phyloP scores from a whole-genome alignment of 2,888 invertebrate genomes.

The Cheiracanthium punctorium region DNA sequence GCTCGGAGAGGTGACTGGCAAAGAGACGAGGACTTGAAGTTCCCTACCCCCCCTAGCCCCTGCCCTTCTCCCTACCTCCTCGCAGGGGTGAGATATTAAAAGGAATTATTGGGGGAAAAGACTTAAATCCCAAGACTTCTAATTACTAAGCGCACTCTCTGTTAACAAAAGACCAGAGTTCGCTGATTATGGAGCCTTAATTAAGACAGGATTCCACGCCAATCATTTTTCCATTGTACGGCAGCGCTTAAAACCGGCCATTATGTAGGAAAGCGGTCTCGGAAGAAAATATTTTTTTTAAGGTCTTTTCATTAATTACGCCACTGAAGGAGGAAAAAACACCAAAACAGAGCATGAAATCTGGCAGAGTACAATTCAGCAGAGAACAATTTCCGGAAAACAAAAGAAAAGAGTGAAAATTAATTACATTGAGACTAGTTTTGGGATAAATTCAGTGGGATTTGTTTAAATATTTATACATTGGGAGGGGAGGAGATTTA shows the following conservation, averaged over 20 bases:
- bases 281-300: not conserved
- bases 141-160: conserved; percentile 7
- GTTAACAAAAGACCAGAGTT: conserved; percentile 15
- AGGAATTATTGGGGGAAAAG: not conserved
- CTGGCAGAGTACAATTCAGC: not conserved
- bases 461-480: too few species aligned
- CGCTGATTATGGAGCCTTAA: conserved; percentile 10
- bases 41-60: not conserved
- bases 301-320: not conserved
- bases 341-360: not conserved
- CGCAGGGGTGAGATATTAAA: not conserved
- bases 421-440: too few species aligned
- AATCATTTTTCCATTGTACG: not conserved
- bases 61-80: not conserved
- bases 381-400: too few species aligned
- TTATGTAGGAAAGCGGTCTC: not conserved
- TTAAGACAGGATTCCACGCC: conserved; percentile 15
- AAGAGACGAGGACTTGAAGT: too few species aligned
- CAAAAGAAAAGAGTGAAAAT: too few species aligned
- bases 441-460: too few species aligned
- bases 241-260: conserved; percentile 2
- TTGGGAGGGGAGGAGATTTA: too few species aligned
- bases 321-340: not conserved
- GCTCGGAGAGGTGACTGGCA: not conserved
- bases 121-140: not conserved